phyloP scores from a whole-genome alignment of 2,113 vertebrate genomes.

The Boulengeromyrus knoepffleri region DNA sequence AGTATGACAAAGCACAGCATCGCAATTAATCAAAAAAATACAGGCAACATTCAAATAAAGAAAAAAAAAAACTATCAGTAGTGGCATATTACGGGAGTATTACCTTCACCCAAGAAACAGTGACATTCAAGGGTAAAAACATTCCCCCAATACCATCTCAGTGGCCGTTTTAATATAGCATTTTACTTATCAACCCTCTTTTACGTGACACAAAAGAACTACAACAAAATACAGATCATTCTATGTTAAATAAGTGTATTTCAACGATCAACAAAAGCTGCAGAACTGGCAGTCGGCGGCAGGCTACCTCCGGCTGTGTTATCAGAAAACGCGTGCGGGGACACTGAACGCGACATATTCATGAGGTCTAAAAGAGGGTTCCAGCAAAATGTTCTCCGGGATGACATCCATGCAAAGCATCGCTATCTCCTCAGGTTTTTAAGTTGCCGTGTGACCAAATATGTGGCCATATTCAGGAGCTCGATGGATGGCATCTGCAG shows the following conservation, averaged over 20 bases:
- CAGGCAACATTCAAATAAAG: constrained; percentile 6
- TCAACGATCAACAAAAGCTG: neutral
- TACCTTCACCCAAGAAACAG: neutral
- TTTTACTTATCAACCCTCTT: neutral
- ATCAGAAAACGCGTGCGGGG: neutral
- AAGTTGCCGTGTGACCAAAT: constrained; percentile 43
- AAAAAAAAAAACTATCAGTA: constrained; percentile 12
- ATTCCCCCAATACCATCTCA: neutral
- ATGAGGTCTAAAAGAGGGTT: constrained; percentile 26
- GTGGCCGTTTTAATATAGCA: neutral
- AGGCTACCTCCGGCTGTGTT: neutral
- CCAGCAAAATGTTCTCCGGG: constrained; percentile 34
- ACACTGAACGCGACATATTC: neutral
- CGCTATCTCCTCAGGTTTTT: constrained; percentile 48
- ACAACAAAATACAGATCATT: neutral
- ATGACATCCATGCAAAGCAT: constrained; percentile 58
- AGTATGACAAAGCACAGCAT: neutral
- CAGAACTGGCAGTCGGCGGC: neutral
- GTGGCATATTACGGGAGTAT: neutral
- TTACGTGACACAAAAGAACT: neutral
- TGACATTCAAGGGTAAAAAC: neutral
- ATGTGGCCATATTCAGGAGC: neutral
- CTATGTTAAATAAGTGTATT: neutral
- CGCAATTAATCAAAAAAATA: neutral
- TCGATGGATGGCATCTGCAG: neutral